phyloP scores from a whole-genome alignment of 2,888 invertebrate species.

The Rhagium mordax region DNA sequence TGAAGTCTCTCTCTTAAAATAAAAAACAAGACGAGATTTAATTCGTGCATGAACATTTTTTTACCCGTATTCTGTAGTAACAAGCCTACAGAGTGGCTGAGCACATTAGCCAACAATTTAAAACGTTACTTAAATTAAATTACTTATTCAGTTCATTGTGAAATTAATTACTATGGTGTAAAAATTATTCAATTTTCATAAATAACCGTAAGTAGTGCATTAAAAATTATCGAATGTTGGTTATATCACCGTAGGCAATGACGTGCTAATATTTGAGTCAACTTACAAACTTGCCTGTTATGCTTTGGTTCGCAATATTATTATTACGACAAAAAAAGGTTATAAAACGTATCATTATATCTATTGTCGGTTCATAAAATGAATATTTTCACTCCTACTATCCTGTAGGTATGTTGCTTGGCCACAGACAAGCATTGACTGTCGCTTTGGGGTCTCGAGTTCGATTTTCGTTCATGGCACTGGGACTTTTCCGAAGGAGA shows the following conservation, averaged over 20 bases:
- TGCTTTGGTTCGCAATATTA: too few relatives aligned
- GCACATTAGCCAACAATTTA: background rate
- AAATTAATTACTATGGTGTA: background rate
- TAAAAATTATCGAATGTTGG: background rate
- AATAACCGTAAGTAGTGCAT: background rate
- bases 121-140: background rate
- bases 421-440: too few relatives aligned
- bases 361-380: too few relatives aligned
- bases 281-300: too few relatives aligned
- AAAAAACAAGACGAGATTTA: background rate
- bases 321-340: too few relatives aligned
- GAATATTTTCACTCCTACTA: too few relatives aligned
- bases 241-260: background rate
- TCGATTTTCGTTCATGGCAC: too few relatives aligned
- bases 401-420: too few relatives aligned
- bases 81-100: slow-evolving; percentile 3
- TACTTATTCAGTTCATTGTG: slow-evolving; percentile 2
- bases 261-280: background rate
- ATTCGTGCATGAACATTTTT: background rate
- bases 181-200: background rate
- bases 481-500: too few relatives aligned
- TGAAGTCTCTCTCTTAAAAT: slow-evolving; percentile 17
- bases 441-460: too few relatives aligned
- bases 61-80: background rate
- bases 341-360: too few relatives aligned